A percentile compares a stretch with the other conserved stretches of the same genome.
Evolutionary conservation across 2,888 invertebrate genomes (phyloP).

Genomic region (Oxytorus armatus): DNA sequence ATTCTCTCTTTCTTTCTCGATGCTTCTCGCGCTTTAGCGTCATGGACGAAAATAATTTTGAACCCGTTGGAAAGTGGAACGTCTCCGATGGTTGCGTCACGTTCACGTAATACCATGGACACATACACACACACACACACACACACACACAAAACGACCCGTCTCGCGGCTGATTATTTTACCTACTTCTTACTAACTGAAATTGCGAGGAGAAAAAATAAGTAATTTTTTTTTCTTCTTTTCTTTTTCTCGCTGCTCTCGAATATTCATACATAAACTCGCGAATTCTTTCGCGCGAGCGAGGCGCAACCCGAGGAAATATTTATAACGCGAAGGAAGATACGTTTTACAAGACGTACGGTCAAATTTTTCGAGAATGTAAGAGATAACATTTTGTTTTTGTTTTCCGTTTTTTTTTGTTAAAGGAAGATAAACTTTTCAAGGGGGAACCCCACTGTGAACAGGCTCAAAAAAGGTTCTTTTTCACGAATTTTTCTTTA

Average conservation of each 20-base stretch:
- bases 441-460: no score
- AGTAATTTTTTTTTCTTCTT: not conserved
- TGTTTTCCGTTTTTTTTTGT: no score
- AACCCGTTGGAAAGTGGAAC: slow-evolving; percentile 61
- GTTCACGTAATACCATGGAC: slow-evolving; percentile 48
- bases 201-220: slow-evolving; percentile 22
- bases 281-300: not conserved
- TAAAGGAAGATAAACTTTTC: no score
- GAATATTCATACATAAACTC: not conserved
- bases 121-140: slow-evolving; percentile 22
- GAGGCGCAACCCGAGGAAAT: slow-evolving; percentile 13
- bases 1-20: not conserved
- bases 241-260: not conserved
- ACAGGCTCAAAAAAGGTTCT: no score
- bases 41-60: slow-evolving; percentile 64
- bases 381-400: no score
- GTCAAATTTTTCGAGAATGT: no score
- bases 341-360: no score
- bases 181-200: slow-evolving; percentile 20
- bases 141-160: not conserved
- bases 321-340: not conserved
- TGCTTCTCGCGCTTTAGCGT: slow-evolving; percentile 13
- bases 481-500: no score
- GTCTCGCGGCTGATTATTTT: slow-evolving; percentile 38
- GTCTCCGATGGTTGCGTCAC: slow-evolving; percentile 52